These are phyloP conservation scores for Diploptera punctata DNA, from an alignment of 2,888 invertebrate species.

Conservation along the genomic window DNA sequence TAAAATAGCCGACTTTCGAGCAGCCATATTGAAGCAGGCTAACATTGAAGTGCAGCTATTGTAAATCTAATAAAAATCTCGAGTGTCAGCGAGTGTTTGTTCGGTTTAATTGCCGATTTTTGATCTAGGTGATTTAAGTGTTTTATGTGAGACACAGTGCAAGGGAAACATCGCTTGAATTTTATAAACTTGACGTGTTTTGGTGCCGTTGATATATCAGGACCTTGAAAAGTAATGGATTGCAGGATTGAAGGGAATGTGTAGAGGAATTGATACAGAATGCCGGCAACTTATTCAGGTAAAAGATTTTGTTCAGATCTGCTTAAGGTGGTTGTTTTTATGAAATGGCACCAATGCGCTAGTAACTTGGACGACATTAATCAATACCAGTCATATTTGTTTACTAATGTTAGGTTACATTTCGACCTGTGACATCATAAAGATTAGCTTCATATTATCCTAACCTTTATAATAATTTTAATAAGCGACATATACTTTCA, in stretches of 20 bases:
- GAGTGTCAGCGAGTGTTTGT: constrained; percentile 39
- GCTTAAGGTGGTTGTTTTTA: neutral
- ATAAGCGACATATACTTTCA: too few relatives aligned
- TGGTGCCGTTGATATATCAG: constrained; percentile 40
- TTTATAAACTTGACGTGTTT: constrained; percentile 37
- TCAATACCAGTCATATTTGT: constrained; percentile 17
- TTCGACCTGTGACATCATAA: neutral
- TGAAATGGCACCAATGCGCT: neutral
- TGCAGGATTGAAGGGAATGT: constrained; percentile 42
- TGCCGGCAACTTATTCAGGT: constrained; percentile 45
- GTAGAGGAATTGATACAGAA: constrained; percentile 42
- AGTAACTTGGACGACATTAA: neutral
- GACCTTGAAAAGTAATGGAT: constrained; percentile 44
- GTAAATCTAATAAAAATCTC: constrained; percentile 35
- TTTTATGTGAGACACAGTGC: constrained; percentile 19
- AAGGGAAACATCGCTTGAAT: constrained; percentile 37
- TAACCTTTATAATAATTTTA: too few relatives aligned
- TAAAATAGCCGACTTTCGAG: constrained; percentile 57
- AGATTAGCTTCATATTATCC: too few relatives aligned
- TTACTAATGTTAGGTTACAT: constrained; percentile 22
- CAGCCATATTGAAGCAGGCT: constrained; percentile 58
- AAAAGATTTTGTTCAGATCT: constrained; percentile 11
- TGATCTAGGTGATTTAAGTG: constrained; percentile 10
- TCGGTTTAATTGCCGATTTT: constrained; percentile 28
- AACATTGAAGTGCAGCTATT: constrained; percentile 41